Evolutionary conservation across 2,888 invertebrate species (phyloP).

Genomic region (Nematopogon swammerdamellus): DNA sequence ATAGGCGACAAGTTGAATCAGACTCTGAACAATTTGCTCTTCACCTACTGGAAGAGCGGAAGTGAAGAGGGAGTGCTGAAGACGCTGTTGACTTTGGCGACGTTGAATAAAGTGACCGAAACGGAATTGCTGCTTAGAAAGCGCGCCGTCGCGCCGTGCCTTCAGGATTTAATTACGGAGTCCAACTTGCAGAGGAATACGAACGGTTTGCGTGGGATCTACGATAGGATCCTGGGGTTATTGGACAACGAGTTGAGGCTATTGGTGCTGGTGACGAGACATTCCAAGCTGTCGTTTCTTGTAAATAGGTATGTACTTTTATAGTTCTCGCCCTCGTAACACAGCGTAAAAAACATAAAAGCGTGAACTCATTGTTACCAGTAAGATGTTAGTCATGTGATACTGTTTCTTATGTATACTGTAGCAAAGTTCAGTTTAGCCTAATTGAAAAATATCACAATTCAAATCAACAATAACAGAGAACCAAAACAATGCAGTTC

Average conservation of each 20-base stretch:
- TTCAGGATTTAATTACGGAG: conserved; percentile 71
- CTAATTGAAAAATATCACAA: no score
- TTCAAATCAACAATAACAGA: no score
- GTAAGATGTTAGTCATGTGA: no score
- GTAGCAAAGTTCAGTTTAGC: no score
- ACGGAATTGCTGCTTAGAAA: conserved; percentile 71
- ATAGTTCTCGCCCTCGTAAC: no score
- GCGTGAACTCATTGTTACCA: no score
- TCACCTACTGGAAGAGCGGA: conserved; percentile 52
- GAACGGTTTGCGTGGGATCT: conserved; percentile 68
- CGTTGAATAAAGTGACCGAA: conserved; percentile 64
- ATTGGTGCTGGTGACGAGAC: conserved; percentile 46
- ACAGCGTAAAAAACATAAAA: conserved; percentile 8
- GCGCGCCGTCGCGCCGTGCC: conserved; percentile 63
- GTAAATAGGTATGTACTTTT: conserved; percentile 39
- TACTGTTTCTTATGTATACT: no score
- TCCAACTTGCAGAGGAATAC: conserved; percentile 58
- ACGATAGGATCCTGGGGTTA: conserved; percentile 66
- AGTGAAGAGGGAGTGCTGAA: conserved; percentile 55
- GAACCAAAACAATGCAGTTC: no score
- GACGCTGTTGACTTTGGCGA: conserved; percentile 58
- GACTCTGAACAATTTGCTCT: conserved; percentile 40
- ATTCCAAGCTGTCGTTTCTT: conserved; percentile 42
- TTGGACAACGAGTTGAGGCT: conserved; percentile 66
- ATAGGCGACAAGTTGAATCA: conserved; percentile 31